phyloP scores from a whole-genome alignment of 2,888 invertebrate species.

The Cataglyphis livida region DNA sequence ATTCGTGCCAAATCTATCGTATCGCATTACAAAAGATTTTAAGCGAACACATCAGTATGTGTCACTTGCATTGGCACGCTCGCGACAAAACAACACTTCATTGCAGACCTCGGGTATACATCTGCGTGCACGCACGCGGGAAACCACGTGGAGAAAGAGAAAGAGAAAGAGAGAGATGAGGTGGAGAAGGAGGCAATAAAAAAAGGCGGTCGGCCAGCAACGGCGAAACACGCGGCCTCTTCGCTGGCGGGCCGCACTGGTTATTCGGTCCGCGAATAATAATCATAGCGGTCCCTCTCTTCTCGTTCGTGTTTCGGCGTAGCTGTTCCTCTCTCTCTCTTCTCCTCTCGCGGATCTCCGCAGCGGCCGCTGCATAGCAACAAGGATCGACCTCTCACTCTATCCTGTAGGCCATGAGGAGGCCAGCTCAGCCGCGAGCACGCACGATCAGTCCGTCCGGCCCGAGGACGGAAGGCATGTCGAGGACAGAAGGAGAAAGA shows the following conservation, averaged over 20 bases:
- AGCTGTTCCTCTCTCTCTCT: slow-evolving; percentile 59
- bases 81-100: slow-evolving; percentile 27
- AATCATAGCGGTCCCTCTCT: slow-evolving; percentile 75
- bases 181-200: slow-evolving; percentile 48
- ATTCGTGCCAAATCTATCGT: neutral
- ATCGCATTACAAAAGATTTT: neutral
- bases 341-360: slow-evolving; percentile 68
- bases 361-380: slow-evolving; percentile 82
- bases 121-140: slow-evolving; percentile 18
- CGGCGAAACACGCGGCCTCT: slow-evolving; percentile 59
- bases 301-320: slow-evolving; percentile 64
- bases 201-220: slow-evolving; percentile 60
- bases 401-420: slow-evolving; percentile 64
- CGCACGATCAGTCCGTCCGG: slow-evolving; percentile 60
- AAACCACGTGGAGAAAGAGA: slow-evolving; percentile 36
- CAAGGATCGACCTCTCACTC: slow-evolving; percentile 79
- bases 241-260: slow-evolving; percentile 72
- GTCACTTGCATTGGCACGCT: slow-evolving; percentile 17
- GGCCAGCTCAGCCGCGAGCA: slow-evolving; percentile 60
- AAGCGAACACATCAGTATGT: slow-evolving; percentile 1
- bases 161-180: slow-evolving; percentile 25
- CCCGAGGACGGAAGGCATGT: slow-evolving; percentile 65
- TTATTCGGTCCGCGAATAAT: slow-evolving; percentile 81
- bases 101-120: slow-evolving; percentile 29
- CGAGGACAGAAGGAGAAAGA: slow-evolving; percentile 56